These are phyloP conservation scores for Mormyrus iriodes DNA, from an alignment of 2,113 vertebrate species.

Conservation along the genomic window DNA sequence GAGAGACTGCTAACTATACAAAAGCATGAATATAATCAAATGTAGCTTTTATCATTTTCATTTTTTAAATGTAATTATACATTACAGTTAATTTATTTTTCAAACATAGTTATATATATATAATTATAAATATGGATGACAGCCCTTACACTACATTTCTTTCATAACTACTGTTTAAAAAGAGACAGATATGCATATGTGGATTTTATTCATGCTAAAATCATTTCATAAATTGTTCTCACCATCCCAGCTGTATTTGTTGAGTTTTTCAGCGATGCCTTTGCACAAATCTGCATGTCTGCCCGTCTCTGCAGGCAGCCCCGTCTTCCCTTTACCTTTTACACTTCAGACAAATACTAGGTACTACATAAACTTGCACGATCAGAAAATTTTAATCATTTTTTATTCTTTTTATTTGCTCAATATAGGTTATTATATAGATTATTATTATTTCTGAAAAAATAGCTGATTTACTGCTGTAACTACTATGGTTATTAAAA, in stretches of 20 bases:
- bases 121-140: background rate
- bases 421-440: background rate
- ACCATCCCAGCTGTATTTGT: background rate
- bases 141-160: background rate
- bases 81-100: background rate
- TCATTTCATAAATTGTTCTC: background rate
- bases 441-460: background rate
- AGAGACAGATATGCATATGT: background rate
- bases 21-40: background rate
- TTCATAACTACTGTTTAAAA: background rate
- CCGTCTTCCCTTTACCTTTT: background rate
- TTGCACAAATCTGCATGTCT: background rate
- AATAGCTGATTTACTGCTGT: background rate
- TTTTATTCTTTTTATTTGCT: background rate
- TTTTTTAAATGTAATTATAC: background rate
- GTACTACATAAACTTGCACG: background rate
- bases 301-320: too few species aligned
- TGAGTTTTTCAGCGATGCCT: background rate
- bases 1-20: background rate
- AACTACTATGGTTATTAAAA: background rate
- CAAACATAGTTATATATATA: background rate
- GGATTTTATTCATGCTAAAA: background rate
- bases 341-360: background rate
- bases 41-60: background rate
- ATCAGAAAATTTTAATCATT: background rate